Evolutionary conservation across 2,797 vertebrate genomes (phyloP).

Genomic region (Silurus lanzhouensis): DNA sequence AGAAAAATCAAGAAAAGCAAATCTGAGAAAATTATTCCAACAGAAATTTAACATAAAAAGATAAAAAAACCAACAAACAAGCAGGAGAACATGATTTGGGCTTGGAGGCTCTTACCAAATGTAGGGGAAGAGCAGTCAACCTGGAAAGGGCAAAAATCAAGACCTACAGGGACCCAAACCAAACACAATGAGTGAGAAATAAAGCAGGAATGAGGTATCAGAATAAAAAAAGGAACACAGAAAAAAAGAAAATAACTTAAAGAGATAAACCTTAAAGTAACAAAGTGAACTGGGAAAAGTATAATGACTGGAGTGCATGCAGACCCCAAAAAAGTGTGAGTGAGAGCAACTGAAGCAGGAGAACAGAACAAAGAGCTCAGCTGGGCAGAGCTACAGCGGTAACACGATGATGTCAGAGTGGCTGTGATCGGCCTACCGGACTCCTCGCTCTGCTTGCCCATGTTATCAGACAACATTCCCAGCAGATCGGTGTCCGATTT

Average conservation of each 20-base stretch:
- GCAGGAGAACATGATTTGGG: slow-evolving; percentile 53
- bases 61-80: slow-evolving; percentile 49
- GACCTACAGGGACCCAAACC: slow-evolving; percentile 99
- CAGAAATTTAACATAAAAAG: neutral
- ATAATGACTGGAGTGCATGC: slow-evolving; percentile 16
- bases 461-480: slow-evolving; percentile 90
- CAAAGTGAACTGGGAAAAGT: neutral
- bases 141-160: slow-evolving; percentile 99
- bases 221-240: slow-evolving; percentile 14
- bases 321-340: slow-evolving; percentile 45
- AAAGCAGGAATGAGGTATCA: slow-evolving; percentile 60
- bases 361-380: neutral
- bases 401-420: neutral
- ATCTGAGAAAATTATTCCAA: slow-evolving; percentile 12
- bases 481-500: slow-evolving; percentile 97
- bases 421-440: slow-evolving; percentile 79
- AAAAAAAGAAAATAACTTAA: slow-evolving; percentile 47
- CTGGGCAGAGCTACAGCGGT: slow-evolving; percentile 1
- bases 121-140: slow-evolving; percentile 95
- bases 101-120: slow-evolving; percentile 91
- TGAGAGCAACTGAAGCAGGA: neutral
- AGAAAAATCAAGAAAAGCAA: neutral
- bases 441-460: slow-evolving; percentile 88
- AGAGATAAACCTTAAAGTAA: neutral
- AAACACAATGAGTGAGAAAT: slow-evolving; percentile 88